These are phyloP conservation scores for Nycticryphes semicollaris DNA, from an alignment of 2,113 vertebrate genomes.

Conservation along the genomic window DNA sequence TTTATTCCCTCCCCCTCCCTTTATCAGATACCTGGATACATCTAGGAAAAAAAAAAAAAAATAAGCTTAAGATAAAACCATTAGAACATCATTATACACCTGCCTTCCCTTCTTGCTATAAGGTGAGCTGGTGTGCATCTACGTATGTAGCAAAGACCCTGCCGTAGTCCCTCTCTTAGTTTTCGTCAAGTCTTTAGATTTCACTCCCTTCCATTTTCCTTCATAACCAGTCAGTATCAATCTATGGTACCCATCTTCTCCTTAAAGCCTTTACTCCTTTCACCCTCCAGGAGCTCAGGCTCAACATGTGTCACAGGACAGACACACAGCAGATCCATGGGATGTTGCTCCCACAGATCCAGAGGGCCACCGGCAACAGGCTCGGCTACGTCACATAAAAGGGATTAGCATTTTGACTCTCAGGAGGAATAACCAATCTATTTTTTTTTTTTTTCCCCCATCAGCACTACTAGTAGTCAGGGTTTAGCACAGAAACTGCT, in stretches of 20 bases:
- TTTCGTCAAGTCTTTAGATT: neutral
- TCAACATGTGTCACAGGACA: rapidly evolving
- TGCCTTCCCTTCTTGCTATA: neutral
- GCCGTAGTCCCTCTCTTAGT: neutral
- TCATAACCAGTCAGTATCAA: neutral
- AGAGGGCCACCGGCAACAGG: rapidly evolving
- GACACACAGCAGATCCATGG: neutral
- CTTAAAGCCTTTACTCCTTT: neutral
- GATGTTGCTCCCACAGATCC: neutral
- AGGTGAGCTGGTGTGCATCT: neutral
- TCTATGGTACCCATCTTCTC: neutral
- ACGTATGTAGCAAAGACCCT: neutral
- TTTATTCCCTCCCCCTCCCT: no score
- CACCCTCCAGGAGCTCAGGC: neutral
- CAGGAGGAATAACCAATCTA: neutral
- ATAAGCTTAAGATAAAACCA: neutral
- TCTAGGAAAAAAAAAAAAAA: neutral
- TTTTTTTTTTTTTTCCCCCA: neutral
- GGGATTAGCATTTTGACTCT: neutral
- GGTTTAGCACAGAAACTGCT: neutral
- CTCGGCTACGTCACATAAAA: neutral
- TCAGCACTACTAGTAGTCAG: neutral
- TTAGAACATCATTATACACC: neutral
- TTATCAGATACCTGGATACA: neutral
- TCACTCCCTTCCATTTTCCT: neutral